Percentiles rank a stretch among this genome's conserved stretches.
Conservation (phyloP, 30 jellyfish, hydroid and myxozoan species). For the Hydra vulgaris region DNA sequence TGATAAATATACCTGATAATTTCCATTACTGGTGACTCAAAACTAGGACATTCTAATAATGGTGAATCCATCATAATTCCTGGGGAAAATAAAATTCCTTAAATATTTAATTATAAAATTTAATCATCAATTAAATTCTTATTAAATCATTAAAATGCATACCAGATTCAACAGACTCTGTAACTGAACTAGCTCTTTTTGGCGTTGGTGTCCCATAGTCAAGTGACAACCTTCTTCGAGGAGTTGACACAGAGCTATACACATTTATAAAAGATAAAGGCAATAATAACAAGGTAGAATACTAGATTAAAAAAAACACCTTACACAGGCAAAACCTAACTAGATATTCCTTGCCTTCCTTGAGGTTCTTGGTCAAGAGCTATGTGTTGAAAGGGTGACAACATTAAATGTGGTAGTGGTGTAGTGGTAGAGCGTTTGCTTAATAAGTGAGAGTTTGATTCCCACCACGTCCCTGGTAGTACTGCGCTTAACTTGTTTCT, state of each 20-base stretch:
- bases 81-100: background rate
- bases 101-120: background rate
- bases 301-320: background rate
- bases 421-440: no score
- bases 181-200: conserved; percentile 17
- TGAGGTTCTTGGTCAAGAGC: background rate
- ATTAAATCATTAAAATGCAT: no score
- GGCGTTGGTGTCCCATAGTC: conserved; percentile 78
- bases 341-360: background rate
- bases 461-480: no score
- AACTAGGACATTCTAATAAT: conserved; percentile 12
- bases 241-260: conserved; percentile 69
- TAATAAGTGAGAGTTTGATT: no score
- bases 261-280: no score
- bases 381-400: no score
- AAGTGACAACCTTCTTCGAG: conserved; percentile 68
- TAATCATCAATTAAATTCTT: no score
- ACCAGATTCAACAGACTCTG: conserved; percentile 88
- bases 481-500: no score
- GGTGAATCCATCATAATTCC: conserved; percentile 26
- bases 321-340: background rate
- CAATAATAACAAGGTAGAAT: background rate
- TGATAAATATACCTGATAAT: conserved; percentile 31
- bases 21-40: conserved; percentile 30
- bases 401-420: no score